These are phyloP conservation scores for Tetragonula carbonaria DNA, from an alignment of 2,888 invertebrate genomes.

Conservation along the genomic window DNA sequence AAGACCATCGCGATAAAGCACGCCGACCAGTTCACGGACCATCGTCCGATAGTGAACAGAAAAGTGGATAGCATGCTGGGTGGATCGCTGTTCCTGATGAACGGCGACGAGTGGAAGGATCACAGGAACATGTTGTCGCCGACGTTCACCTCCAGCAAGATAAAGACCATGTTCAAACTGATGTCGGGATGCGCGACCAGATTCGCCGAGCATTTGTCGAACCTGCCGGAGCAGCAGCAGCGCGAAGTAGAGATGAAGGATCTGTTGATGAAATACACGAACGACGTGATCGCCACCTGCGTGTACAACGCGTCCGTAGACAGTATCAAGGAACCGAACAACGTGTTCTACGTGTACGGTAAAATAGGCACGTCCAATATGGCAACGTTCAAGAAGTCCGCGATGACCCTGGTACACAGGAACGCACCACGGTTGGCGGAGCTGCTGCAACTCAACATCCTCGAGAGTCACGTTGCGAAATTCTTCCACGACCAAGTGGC, in stretches of 20 bases:
- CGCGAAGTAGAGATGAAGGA: conserved; percentile 76
- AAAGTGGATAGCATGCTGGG: conserved; percentile 62
- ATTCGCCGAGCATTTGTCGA: background rate
- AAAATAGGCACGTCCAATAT: conserved; percentile 39
- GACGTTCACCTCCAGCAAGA: conserved; percentile 86
- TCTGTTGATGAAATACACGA: conserved; percentile 71
- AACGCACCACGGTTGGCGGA: conserved; percentile 28
- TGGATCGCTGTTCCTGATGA: conserved; percentile 65
- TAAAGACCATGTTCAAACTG: conserved; percentile 84
- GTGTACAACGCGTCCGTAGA: conserved; percentile 76
- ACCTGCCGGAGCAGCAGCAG: conserved; percentile 33
- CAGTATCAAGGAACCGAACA: conserved; percentile 74
- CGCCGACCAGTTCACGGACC: conserved; percentile 63
- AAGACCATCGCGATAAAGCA: conserved; percentile 73
- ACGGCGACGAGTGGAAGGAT: conserved; percentile 85
- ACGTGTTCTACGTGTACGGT: conserved; percentile 76
- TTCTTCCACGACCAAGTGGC: conserved; percentile 68
- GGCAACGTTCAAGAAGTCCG: background rate
- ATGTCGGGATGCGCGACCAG: conserved; percentile 65
- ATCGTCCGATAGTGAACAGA: conserved; percentile 67
- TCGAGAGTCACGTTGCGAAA: background rate
- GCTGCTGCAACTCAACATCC: conserved; percentile 51
- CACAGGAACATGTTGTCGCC: conserved; percentile 85
- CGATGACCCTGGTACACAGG: conserved; percentile 6
- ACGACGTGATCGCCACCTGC: conserved; percentile 77